Evolutionary conservation across 2,888 invertebrate species (phyloP).

Genomic region (Drosophila ezoana): DNA sequence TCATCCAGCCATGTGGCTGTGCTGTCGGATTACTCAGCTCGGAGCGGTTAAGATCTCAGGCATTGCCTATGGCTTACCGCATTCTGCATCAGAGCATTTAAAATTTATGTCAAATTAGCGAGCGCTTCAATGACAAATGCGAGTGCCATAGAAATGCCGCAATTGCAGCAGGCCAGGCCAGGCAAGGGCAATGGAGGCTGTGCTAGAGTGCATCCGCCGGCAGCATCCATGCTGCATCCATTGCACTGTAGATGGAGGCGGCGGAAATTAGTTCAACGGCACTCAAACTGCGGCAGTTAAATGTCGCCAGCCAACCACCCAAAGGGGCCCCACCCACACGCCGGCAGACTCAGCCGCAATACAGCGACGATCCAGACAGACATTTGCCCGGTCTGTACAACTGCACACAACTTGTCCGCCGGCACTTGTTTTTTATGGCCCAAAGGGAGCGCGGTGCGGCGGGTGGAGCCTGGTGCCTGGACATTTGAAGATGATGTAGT

Average conservation of each 20-base stretch:
- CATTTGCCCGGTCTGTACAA: constrained; percentile 31
- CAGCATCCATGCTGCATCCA: constrained; percentile 19
- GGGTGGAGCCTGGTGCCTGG: constrained; percentile 36
- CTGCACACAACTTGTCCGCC: constrained; percentile 59
- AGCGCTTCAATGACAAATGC: constrained; percentile 72
- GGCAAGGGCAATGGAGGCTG: constrained; percentile 15
- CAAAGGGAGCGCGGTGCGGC: constrained; percentile 14
- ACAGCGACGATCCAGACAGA: constrained; percentile 46
- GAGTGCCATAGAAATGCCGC: constrained; percentile 31
- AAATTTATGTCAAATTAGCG: constrained; percentile 72
- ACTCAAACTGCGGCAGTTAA: constrained; percentile 72
- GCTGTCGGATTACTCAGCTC: constrained; percentile 1
- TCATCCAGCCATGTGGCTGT: constrained; percentile 3
- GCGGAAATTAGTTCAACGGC: constrained; percentile 76
- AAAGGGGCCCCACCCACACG: constrained; percentile 1
- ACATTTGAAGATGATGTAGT: constrained; percentile 78
- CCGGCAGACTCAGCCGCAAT: constrained; percentile 8
- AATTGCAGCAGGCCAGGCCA: constrained; percentile 21
- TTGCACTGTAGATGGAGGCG: constrained; percentile 30
- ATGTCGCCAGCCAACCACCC: constrained; percentile 44
- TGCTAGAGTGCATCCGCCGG: constrained; percentile 34
- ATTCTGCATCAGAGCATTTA: constrained; percentile 58
- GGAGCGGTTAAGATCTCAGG: constrained; percentile 10
- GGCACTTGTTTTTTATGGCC: constrained; percentile 76
- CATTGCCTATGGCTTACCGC: constrained; percentile 33